Base-by-base conservation (phyloP, 2,113 vertebrate genomes). In the Gasterosteus nipponicus region DNA sequence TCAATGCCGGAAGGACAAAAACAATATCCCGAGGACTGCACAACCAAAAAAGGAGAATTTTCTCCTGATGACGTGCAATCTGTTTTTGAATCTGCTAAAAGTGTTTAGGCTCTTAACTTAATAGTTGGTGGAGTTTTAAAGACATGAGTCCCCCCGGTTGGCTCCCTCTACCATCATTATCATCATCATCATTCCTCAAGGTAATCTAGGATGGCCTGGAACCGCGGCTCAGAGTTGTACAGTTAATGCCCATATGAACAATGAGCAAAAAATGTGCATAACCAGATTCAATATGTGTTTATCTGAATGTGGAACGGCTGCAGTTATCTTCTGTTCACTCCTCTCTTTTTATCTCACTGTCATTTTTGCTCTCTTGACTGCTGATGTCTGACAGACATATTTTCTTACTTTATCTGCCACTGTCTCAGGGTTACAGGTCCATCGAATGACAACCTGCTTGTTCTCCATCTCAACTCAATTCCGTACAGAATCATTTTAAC, bases 201-300 rank as follows among this genome's bases (percentile, higher is more conserved):
- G 60, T 84, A 76, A 88, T 88, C 80, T 77, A 42, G 73, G 62
- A 35, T 39, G 69, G 79, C 85, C 91, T 91, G 90, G 87, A 82
- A 85, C 76, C 74, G 9, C 58, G 69, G 62, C 58, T 85, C 56
- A 73, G 35, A 38, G 58, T n/a, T 46, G 86, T 73, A 67, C 47
- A n/a, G 47, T 54, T 26, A 35, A 33, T 78, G 72, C 64, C 38
- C 22, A 9, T 59, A 49, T 72, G 62, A 64, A 82, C 67, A 47
- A 26, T 26, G 22, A 62, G 73, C 84, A 82, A 65, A 75, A 54
- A 41, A 53, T 78, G 49, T 77, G 51, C 64, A 75, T 74, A 39
- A 67, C 44, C 77, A 70, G 58, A 80, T 69, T 70, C 49, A 54
- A 59, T 29, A 16, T 42, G 64, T 80, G 35, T 86, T 58, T 62